Conservation (phyloP, 1,140 invertebrate species). For the Penaeus japonicus region DNA sequence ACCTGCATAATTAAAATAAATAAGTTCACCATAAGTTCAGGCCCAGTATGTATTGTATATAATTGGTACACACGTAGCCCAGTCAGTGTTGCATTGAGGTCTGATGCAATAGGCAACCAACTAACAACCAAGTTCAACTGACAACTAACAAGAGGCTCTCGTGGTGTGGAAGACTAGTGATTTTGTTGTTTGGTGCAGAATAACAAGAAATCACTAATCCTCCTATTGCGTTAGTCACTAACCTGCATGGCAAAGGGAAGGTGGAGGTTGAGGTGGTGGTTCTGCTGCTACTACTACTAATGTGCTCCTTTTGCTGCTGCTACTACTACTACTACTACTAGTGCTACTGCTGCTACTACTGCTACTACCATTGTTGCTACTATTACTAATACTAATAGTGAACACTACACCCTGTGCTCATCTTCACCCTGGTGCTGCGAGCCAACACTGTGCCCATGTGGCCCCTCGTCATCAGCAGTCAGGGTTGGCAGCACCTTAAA, state of each 20-base stretch:
- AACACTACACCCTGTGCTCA: background rate
- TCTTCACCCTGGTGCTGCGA: no score
- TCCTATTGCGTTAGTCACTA: constrained; percentile 74
- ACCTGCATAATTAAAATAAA: no score
- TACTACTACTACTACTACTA: background rate
- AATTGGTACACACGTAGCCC: no score
- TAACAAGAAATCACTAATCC: constrained; percentile 98
- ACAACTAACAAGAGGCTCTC: constrained; percentile 60
- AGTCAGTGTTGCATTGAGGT: no score
- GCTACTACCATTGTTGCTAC: background rate
- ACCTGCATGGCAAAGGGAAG: constrained; percentile 36
- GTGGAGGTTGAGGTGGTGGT: background rate
- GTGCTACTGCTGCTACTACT: background rate
- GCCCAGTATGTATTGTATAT: no score
- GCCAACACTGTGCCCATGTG: no score
- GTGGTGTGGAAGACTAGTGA: constrained; percentile 99
- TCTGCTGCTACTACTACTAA: constrained; percentile 16
- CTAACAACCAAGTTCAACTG: constrained; percentile 27
- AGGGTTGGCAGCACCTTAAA: no score
- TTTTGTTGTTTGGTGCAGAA: constrained; percentile 93
- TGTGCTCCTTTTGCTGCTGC: background rate
- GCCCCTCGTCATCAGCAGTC: no score
- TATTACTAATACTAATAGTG: background rate
- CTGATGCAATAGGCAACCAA: background rate
- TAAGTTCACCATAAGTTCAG: no score